phyloP scores from a whole-genome alignment of 1,140 invertebrate species.

The Platyscapa corneri region DNA sequence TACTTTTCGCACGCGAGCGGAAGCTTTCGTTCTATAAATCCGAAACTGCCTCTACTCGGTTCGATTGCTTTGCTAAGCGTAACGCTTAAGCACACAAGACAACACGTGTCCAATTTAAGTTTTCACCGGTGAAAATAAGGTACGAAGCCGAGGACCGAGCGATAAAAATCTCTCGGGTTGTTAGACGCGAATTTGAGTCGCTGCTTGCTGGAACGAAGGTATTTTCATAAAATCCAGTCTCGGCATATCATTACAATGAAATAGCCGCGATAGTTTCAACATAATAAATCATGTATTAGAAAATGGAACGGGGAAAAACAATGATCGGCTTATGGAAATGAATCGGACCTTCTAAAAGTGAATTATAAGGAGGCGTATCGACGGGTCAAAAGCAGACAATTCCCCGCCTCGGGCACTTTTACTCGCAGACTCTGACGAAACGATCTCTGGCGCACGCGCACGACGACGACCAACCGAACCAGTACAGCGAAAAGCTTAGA shows the following conservation, averaged over 20 bases:
- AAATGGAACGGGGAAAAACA: neutral
- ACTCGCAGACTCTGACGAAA: conserved; percentile 27
- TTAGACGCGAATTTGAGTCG: neutral
- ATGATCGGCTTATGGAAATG: conserved; percentile 9
- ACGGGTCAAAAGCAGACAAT: conserved; percentile 27
- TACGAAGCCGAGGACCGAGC: too few species aligned
- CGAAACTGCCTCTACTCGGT: too few species aligned
- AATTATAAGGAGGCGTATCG: neutral
- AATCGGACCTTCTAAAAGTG: conserved; percentile 28
- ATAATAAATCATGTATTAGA: neutral
- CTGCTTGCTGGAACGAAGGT: too few species aligned
- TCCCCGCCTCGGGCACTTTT: neutral
- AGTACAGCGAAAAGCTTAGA: too few species aligned
- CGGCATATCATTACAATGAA: neutral
- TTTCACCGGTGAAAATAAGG: too few species aligned
- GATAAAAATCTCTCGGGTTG: neutral
- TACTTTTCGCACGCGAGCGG: too few species aligned
- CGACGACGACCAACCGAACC: too few species aligned
- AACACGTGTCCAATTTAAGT: too few species aligned
- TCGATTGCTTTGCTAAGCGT: too few species aligned
- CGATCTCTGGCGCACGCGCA: neutral
- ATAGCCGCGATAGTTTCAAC: neutral
- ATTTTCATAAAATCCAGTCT: neutral
- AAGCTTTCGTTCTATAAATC: too few species aligned
- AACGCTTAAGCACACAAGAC: too few species aligned